These are phyloP conservation scores for Desmodus rotundus DNA, from an alignment of 2,113 vertebrate species.

Conservation along the genomic window DNA sequence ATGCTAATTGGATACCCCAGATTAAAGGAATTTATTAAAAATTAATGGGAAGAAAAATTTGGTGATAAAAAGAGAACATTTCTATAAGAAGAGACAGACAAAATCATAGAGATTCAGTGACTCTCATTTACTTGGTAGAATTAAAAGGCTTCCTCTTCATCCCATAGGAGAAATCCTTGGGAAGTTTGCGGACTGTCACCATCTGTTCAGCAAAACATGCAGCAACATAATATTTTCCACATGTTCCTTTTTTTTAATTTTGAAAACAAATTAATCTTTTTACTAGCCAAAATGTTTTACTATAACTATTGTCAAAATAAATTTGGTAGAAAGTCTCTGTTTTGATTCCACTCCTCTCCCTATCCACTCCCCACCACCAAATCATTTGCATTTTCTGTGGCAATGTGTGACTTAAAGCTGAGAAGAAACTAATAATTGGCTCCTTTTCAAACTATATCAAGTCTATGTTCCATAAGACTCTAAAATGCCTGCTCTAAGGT, in stretches of 20 bases:
- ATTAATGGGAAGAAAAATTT: slow-evolving; percentile 21
- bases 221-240: slow-evolving; percentile 63
- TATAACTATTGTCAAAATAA: slow-evolving; percentile 24
- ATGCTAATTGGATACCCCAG: not conserved
- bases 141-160: slow-evolving; percentile 22
- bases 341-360: not conserved
- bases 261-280: slow-evolving; percentile 66
- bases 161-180: slow-evolving; percentile 22
- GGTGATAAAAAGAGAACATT: slow-evolving; percentile 23
- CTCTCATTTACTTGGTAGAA: not conserved
- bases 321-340: not conserved
- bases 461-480: not conserved
- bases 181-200: slow-evolving; percentile 43
- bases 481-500: not conserved
- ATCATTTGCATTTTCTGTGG: slow-evolving; percentile 11
- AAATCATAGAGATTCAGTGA: not conserved
- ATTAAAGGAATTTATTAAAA: slow-evolving; percentile 51
- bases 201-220: slow-evolving; percentile 63
- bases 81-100: slow-evolving; percentile 27
- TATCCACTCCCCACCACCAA: not conserved
- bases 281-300: slow-evolving; percentile 43
- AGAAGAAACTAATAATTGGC: not conserved
- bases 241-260: slow-evolving; percentile 52
- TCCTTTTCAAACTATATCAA: not conserved
- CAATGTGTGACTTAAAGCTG: not conserved